Percentiles rank a stretch among this genome's conserved stretches.
Evolutionary conservation across 2,797 vertebrate genomes (phyloP).

Genomic region (Anolis apletophallus): DNA sequence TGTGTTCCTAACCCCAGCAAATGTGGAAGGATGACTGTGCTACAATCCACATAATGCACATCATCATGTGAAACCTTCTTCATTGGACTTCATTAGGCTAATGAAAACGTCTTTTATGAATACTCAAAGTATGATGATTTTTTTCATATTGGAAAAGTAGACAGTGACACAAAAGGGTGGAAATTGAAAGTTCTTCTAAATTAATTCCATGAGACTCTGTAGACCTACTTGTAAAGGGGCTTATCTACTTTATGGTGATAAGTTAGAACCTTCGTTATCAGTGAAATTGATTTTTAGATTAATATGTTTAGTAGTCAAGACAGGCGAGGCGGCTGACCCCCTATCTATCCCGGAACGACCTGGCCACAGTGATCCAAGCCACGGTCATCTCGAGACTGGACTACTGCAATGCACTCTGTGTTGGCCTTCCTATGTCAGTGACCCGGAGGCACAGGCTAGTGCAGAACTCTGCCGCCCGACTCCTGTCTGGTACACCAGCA

Average conservation of each 20-base stretch:
- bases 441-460: too few species aligned
- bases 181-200: not conserved
- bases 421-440: too few species aligned
- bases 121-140: not conserved
- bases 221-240: not conserved
- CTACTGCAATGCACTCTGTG: too few species aligned
- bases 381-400: too few species aligned
- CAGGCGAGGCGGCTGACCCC: too few species aligned
- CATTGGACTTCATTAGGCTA: slow-evolving; percentile 16
- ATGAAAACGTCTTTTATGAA: not conserved
- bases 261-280: not conserved
- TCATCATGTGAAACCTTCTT: slow-evolving; percentile 7
- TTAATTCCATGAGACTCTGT: not conserved
- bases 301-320: not conserved
- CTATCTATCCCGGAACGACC: too few species aligned
- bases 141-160: not conserved
- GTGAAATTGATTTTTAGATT: not conserved
- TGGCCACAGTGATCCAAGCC: too few species aligned
- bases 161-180: not conserved
- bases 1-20: too few species aligned
- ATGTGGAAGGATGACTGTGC: too few species aligned
- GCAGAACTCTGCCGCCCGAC: too few species aligned
- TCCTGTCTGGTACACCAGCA: too few species aligned
- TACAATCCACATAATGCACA: slow-evolving; percentile 1
- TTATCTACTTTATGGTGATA: not conserved